These are phyloP conservation scores for Stomatorhinus ivindoensis DNA, from an alignment of 2,113 vertebrate species.

Conservation along the genomic window DNA sequence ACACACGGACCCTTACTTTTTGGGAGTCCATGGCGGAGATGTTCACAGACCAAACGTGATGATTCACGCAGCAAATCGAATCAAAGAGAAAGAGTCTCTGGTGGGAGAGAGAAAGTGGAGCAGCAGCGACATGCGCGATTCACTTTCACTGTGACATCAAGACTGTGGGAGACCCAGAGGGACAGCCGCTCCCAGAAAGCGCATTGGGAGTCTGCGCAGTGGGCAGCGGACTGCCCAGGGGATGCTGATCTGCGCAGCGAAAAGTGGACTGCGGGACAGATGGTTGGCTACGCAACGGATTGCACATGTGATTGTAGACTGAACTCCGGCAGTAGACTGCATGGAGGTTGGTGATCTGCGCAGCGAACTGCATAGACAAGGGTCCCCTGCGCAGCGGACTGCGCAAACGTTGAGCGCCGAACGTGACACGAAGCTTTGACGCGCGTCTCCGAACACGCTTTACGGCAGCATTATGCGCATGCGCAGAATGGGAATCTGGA, in stretches of 20 bases:
- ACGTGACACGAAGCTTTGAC: neutral
- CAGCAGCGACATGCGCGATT: neutral
- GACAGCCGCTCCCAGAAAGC: neutral
- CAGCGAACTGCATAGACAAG: neutral
- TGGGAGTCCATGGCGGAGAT: constrained; percentile 17
- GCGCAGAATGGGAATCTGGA: neutral
- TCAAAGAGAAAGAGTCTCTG: neutral
- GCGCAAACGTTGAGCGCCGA: neutral
- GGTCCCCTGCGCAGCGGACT: neutral
- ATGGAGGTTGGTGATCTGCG: neutral
- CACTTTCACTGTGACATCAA: constrained; percentile 10
- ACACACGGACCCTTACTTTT: constrained; percentile 16
- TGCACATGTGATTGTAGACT: neutral
- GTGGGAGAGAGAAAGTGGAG: neutral
- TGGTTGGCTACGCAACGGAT: neutral
- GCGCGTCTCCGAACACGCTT: neutral
- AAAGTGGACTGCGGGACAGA: neutral
- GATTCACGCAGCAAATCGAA: neutral
- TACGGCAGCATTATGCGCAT: neutral
- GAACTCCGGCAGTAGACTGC: neutral
- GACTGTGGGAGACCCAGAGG: neutral
- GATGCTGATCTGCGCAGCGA: neutral
- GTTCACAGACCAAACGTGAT: neutral
- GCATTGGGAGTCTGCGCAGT: neutral
- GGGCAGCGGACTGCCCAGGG: neutral